phyloP scores from a whole-genome alignment of 1,140 invertebrate species.

The Heliconius melpomene region DNA sequence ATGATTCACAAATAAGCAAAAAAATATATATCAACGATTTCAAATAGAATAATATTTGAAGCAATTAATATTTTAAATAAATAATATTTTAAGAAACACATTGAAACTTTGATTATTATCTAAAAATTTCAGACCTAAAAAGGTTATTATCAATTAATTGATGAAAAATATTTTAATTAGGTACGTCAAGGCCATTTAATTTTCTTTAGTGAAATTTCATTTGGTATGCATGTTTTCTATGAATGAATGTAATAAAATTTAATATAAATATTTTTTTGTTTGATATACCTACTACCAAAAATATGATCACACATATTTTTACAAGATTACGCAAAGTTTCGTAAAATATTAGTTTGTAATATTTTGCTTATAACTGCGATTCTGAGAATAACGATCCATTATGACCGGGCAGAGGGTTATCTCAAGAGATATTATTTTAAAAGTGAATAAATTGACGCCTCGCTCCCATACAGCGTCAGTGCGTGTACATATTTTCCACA shows the following conservation, averaged over 20 bases:
- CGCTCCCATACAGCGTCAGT: conserved; percentile 60
- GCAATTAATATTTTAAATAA: too few species aligned
- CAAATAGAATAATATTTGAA: not conserved
- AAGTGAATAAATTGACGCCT: conserved; percentile 67
- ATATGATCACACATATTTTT: too few species aligned
- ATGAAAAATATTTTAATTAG: too few species aligned
- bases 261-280: too few species aligned
- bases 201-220: too few species aligned
- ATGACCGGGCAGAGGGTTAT: conserved; percentile 66
- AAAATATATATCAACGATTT: conserved; percentile 7
- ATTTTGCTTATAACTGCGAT: conserved; percentile 53
- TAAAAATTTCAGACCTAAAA: too few species aligned
- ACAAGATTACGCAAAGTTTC: not conserved
- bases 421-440: conserved; percentile 66
- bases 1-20: conserved; percentile 47
- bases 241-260: not conserved
- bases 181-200: too few species aligned
- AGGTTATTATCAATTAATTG: too few species aligned
- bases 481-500: conserved; percentile 34
- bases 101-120: too few species aligned
- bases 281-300: too few species aligned
- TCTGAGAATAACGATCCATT: conserved; percentile 69
- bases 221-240: not conserved
- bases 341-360: conserved; percentile 37
- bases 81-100: too few species aligned